These are phyloP conservation scores for Zygaena filipendulae DNA, from an alignment of 2,888 invertebrate species.

Conservation along the genomic window DNA sequence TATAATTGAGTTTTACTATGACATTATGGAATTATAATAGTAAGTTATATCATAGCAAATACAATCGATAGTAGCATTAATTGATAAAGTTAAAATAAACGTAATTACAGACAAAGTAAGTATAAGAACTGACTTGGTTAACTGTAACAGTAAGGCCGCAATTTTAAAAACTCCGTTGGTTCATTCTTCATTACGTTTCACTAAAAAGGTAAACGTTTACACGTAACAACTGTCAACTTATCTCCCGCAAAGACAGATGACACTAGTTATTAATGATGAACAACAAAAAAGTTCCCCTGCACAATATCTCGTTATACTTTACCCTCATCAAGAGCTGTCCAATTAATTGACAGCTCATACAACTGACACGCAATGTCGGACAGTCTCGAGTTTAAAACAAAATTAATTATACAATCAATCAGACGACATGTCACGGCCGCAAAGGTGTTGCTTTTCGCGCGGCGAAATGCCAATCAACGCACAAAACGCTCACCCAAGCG, in stretches of 20 bases:
- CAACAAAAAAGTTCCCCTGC: constrained; percentile 22
- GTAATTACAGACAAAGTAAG: too few species aligned
- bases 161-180: too few species aligned
- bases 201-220: too few species aligned
- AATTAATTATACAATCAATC: constrained; percentile 68
- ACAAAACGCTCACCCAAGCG: constrained; percentile 51
- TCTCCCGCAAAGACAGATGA: constrained; percentile 25
- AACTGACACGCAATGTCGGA: constrained; percentile 40
- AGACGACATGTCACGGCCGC: constrained; percentile 53
- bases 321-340: constrained; percentile 58
- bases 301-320: constrained; percentile 45
- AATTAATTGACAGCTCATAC: constrained; percentile 61
- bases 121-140: too few species aligned
- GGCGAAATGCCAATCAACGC: constrained; percentile 58
- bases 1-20: too few species aligned
- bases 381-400: constrained; percentile 54
- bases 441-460: constrained; percentile 63
- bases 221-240: constrained; percentile 38
- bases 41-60: too few species aligned
- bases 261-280: constrained; percentile 44
- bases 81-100: too few species aligned
- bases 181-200: too few species aligned
- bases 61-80: too few species aligned
- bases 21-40: too few species aligned
- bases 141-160: too few species aligned